A percentile compares a stretch with the other conserved stretches of the same genome.
Evolutionary conservation across 2,797 vertebrate species (phyloP).

Genomic region (Silurus lanzhouensis): DNA sequence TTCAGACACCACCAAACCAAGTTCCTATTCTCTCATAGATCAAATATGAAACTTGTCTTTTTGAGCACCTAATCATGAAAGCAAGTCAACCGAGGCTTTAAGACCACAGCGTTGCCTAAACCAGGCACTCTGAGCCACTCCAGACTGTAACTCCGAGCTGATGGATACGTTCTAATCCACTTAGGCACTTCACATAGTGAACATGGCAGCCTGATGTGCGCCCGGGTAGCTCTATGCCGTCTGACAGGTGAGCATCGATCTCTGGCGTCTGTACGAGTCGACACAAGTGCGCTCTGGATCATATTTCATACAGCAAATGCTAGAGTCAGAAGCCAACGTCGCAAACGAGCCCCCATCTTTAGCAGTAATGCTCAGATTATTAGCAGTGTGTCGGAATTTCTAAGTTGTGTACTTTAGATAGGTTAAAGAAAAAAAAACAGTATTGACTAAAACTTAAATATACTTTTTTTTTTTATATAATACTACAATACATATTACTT

Average conservation of each 20-base stretch:
- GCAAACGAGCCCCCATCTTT: not conserved
- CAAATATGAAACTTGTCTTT: not conserved
- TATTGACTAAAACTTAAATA: no score
- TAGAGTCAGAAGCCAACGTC: not conserved
- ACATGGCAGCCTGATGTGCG: constrained; percentile 2
- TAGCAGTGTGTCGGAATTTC: not conserved
- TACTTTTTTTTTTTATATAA: no score
- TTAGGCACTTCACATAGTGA: constrained; percentile 16
- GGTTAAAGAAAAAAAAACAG: not conserved
- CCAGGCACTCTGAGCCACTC: not conserved
- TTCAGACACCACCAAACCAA: not conserved
- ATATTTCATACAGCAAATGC: constrained; percentile 10
- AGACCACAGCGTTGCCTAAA: not conserved
- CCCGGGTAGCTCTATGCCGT: not conserved
- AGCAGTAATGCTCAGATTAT: not conserved
- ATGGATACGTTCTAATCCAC: constrained; percentile 7
- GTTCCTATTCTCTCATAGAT: not conserved
- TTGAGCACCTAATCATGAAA: no score
- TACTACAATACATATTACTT: no score
- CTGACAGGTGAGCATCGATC: constrained; percentile 19
- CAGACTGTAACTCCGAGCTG: not conserved
- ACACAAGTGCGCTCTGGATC: not conserved
- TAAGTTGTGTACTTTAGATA: not conserved
- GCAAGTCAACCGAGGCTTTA: not conserved
- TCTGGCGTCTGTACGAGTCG: not conserved